Conservation (phyloP, 2,888 invertebrate species). For the Andrena bicolor region DNA sequence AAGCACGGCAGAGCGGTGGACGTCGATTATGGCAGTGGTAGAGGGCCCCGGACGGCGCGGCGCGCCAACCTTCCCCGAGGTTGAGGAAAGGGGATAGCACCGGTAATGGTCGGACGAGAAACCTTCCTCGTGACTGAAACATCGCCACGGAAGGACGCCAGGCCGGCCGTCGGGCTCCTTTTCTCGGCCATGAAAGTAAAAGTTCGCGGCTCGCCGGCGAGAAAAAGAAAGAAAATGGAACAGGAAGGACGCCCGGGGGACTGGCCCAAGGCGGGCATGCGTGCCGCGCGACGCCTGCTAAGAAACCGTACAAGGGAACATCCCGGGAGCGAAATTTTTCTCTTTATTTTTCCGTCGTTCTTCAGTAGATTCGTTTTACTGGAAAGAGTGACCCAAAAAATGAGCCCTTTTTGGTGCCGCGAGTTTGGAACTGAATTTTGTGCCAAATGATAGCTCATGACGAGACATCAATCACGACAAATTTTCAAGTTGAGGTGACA, state of each 20-base stretch:
- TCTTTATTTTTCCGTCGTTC: neutral
- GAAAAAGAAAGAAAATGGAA: constrained; percentile 66
- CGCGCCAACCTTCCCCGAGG: constrained; percentile 64
- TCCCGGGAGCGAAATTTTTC: neutral
- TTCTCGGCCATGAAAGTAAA: constrained; percentile 75
- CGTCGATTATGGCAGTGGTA: constrained; percentile 32
- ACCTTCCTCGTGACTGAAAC: constrained; percentile 72
- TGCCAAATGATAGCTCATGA: no score
- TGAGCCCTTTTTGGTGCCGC: no score
- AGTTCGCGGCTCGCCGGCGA: constrained; percentile 47
- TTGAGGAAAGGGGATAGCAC: constrained; percentile 69
- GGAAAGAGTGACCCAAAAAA: no score
- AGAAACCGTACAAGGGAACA: constrained; percentile 6
- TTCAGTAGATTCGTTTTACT: no score
- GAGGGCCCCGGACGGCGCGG: neutral
- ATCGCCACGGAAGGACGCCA: constrained; percentile 49
- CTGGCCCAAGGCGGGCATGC: neutral
- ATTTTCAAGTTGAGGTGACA: no score
- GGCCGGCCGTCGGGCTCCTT: constrained; percentile 51
- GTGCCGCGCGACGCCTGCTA: constrained; percentile 2
- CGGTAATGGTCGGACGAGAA: constrained; percentile 67
- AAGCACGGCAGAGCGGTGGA: neutral
- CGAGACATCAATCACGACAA: no score
- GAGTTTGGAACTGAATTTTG: no score
- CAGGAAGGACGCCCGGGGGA: constrained; percentile 58